Evolutionary conservation across 2,113 vertebrate species (phyloP), one percentile per base, ranked within the genome.

Genomic region (Paralichthys olivaceus): DNA sequence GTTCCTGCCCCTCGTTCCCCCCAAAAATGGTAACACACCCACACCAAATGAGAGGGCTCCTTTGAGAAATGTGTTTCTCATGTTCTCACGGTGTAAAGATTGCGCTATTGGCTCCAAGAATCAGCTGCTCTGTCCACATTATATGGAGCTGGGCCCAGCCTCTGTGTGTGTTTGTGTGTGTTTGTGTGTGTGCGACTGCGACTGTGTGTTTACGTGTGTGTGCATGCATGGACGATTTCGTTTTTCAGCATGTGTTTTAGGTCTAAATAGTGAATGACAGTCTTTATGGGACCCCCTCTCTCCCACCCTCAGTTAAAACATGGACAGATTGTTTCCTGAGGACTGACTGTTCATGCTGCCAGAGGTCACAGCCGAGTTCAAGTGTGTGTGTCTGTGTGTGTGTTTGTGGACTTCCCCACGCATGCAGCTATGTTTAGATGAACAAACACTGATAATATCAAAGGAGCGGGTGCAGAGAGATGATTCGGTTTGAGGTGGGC

Each of bases 51-150:
- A 90, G 87, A 92, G 65, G 67, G 59, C 85, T 89, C 87, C 91
- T 92, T 90, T 89, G 91, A 92, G 91, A 89, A 91, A 89, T 90
- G 90, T 90, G 87, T 91, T 92, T 86, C 88, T 76, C 70, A 67
- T 89, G 89, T 93, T 93, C 91, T 93, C 91, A 93, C 87, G 84
- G 90, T 90, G 85, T 89, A 91, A 89, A 91, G 90, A 82, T 93
- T 69, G 89, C 70, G 74, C 89, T 82, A 84, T 88, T 77, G 13
- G 74, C 77, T 87, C 88, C 63, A 26, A 85, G 89, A 88, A 85
- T 85, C 87, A 85, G 86, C 86, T 77, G 84, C 81, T 77, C 81
- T 84, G 79, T 90, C 77, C 87, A 71, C 83, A 68, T 63, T 81
- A 56, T 69, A 75, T 73, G 69, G 84, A 72, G 45, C 79, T n/a